Evolutionary conservation across 2,797 vertebrate genomes (phyloP), one percentile per base, ranked within the genome.

Genomic region (Amblyopsis hoosieri): DNA sequence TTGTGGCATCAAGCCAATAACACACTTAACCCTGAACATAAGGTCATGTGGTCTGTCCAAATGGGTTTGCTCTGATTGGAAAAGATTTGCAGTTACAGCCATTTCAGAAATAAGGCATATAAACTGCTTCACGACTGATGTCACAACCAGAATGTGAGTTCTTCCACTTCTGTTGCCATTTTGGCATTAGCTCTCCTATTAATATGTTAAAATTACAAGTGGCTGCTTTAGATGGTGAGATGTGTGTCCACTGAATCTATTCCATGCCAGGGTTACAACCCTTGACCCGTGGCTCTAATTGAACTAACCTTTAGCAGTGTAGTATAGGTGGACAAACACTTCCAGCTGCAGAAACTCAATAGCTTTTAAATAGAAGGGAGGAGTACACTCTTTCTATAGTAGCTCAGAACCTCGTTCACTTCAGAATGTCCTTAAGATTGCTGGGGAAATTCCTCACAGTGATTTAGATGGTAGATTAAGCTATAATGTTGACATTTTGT

Each of bases 311-410:
- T 71, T 64, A 73, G 62, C 65, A 72, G 74, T 78, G 82, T 69
- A 67, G 74, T 73, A 76, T 29, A 29, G 23, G 76, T 77, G 74
- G 80, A 87, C 82, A 88, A 91, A 87, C 86, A 85, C 78, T 89
- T 78, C 84, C 86, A 90, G 84, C 82, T 87, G 85, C 84, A 61
- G 54, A 78, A 62, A 52, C 81, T 87, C 84, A 89, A 88, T 84
- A 68, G 81, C 23, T 69, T 70, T 59, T 53, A 67, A 81, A 72
- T 64, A 15, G 74, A 80, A 68, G 65, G 85, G 84, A 84, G 83
- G 79, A 75, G 80, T 58, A 76, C 65, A 57, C 79, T 87, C 71
- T 49, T 42, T 50, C 49, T 50, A 15, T 31, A 15, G 2, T 64
- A 52, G 48, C 80, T 67, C 61, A 23, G 50, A 53, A 60, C 69